A percentile compares a stretch with the other conserved stretches of the same genome.
These are phyloP conservation scores for Colinus virginianus DNA, from an alignment of 2,113 vertebrate genomes.

Conservation along the genomic window DNA sequence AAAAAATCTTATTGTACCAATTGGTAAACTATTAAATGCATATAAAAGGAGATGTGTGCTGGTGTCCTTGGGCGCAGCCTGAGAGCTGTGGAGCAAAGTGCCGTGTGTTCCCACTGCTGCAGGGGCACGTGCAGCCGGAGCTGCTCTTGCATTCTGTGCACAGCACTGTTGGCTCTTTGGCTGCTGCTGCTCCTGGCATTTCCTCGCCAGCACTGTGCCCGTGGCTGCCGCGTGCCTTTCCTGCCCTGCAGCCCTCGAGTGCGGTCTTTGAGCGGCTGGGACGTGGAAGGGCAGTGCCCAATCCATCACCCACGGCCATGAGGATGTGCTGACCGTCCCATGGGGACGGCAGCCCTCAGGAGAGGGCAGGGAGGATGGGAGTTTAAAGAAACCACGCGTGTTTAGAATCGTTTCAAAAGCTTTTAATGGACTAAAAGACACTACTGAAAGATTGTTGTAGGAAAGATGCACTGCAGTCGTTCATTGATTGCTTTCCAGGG, in stretches of 20 bases:
- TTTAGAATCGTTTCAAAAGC: conserved; percentile 42
- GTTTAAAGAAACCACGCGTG: background rate
- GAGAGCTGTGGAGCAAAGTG: background rate
- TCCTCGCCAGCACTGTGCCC: no score
- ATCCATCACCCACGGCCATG: no score
- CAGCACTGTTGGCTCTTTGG: no score
- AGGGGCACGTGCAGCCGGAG: no score
- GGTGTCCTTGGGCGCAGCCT: conserved; percentile 60
- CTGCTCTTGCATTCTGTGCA: no score
- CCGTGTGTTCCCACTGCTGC: no score
- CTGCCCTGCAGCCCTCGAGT: no score
- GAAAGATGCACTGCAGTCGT: conserved; percentile 69
- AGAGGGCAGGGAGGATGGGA: no score
- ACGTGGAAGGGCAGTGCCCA: no score
- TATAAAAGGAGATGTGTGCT: conserved; percentile 83
- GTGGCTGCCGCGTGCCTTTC: no score
- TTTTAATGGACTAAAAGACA: conserved; percentile 69
- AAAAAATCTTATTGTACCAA: conserved; percentile 91
- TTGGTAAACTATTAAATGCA: conserved; percentile 92
- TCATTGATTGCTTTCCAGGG: conserved; percentile 74
- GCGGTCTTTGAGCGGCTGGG: accelerated
- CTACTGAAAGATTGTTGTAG: conserved; percentile 44
- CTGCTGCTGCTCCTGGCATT: no score
- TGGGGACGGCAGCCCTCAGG: background rate
- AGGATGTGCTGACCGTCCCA: no score